Evolutionary conservation across 2,797 vertebrate genomes (phyloP), one percentile per base, ranked within the genome.

Genomic region (Rousettus madagascariensis): DNA sequence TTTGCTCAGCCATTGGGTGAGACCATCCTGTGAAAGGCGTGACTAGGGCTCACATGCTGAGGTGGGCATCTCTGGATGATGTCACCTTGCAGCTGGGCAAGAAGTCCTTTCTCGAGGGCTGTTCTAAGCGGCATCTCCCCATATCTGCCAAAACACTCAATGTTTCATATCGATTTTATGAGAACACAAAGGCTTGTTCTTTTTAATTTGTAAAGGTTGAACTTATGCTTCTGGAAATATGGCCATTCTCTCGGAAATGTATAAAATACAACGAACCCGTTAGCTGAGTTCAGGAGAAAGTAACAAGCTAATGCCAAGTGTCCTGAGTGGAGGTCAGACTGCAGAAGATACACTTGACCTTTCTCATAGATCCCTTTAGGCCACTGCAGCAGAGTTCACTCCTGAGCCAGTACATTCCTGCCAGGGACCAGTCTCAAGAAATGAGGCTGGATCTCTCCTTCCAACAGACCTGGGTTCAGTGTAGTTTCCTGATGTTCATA

Each of bases 241-340:
- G n/a, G n/a, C 11, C 91, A 53, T 87, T 87, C 55, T 63, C 22
- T 19, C 36, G 82, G 33, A 78, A 77, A 75, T 74, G 49, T 77
- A 43, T 57, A 69, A 94, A 87, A 90, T 74, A 49, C 6, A 84
- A 33, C 69, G 66, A 85, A 75, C n/a, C 26, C 38, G 22, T 96
- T 55, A 68, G 51, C 26, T 94, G n/a, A 86, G 61, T 66, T 95
- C 33, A 89, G 43, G 26, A 86, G 61, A 90, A 95, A 93, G 41
- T 94, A 68, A 28, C 7, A 92, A 90, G 36, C 69, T 78, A 82
- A 36, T 78, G 38, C 55, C 36, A 57, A 28, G 33, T 86, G 17
- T 78, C 38, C 59, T 36, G 49, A 90, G 26, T 77, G 57, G 71
- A 79, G 71, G 38, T 69, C 26, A 33, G 68, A 49, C 11, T 51